These are phyloP conservation scores for Pipistrellus nathusii DNA, from an alignment of 2,797 vertebrate species.

Conservation along the genomic window DNA sequence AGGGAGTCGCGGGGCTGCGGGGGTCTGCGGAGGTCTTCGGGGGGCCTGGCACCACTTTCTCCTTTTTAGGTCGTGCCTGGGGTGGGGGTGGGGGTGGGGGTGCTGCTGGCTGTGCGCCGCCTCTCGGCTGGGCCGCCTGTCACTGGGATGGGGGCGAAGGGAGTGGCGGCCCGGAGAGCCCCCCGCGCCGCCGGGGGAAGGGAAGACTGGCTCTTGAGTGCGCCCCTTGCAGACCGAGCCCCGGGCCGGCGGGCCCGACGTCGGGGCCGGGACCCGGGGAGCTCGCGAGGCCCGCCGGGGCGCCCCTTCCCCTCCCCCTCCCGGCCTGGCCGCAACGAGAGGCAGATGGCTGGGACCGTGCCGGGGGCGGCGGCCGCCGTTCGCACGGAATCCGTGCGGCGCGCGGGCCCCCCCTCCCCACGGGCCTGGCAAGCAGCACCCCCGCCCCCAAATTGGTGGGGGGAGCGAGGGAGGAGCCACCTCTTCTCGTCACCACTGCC, in stretches of 20 bases:
- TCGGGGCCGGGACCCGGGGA: conserved; percentile 13
- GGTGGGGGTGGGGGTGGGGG: conserved; percentile 79
- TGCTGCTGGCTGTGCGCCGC: conserved; percentile 71
- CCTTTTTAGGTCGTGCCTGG: conserved; percentile 79
- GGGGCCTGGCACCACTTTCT: conserved; percentile 77
- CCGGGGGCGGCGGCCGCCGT: conserved; percentile 79
- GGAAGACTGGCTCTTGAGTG: conserved; percentile 34
- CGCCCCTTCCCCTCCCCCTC: conserved; percentile 64
- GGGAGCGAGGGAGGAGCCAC: conserved; percentile 62
- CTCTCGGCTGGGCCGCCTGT: conserved; percentile 69
- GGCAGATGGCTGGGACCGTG: conserved; percentile 81
- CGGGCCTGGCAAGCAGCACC: conserved; percentile 54
- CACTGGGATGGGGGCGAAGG: conserved; percentile 61
- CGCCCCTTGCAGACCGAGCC: neutral
- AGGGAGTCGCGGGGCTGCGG: neutral
- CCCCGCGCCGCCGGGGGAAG: conserved; percentile 37
- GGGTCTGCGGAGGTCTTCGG: conserved; percentile 62
- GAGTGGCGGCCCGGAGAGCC: conserved; percentile 20
- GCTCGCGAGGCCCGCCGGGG: neutral
- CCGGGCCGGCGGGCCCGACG: conserved; percentile 24
- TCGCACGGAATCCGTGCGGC: conserved; percentile 75
- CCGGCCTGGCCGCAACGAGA: conserved; percentile 79
- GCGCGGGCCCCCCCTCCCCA: neutral
- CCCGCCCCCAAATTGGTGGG: conserved; percentile 48
- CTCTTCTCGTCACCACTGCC: conserved; percentile 69